Base-by-base conservation (phyloP, 2,113 vertebrate species). In the Odontophorus gujanensis region DNA sequence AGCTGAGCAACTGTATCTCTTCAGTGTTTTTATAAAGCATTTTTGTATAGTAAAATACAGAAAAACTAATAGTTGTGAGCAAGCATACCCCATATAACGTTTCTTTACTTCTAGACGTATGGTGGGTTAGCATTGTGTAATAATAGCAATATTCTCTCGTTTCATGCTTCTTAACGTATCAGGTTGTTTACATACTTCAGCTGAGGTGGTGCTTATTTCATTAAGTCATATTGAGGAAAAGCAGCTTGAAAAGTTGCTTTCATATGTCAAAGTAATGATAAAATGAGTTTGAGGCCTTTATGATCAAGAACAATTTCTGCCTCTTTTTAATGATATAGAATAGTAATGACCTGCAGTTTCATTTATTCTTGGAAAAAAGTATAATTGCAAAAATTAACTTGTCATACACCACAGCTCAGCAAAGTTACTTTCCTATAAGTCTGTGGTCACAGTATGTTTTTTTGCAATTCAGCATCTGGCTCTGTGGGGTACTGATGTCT, bases 401-500 rank as follows among this genome's bases (percentile, higher is more conserved):
- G 98, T 98, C 98, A 98, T 97, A 96, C 97, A 97, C 97, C 97
- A 95, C 89, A 97, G 97, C 98, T 98, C 98, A 97, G 97, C 97
- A 97, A 96, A 98, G 97, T 97, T 98, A 97, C 97, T 98, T 98
- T 97, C 96, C 93, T 98, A 72, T 96, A 97, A 98, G 97, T 97
- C 97, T 96, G 82, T 98, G 98, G 98, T 97, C 98, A 98, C 98
- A 98, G 98, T 98, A 97, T 98, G 98, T 98, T 97, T 98, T 98
- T 98, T 97, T 98, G 96, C 97, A 98, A 97, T 98, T 98, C 98
- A 98, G 98, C 98, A 98, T 98, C 97, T 98, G 97, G 97, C 98
- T 98, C 98, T 98, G 98, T 98, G 98, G 98, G 98, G 94, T 98
- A 97, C 98, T 98, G 98, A 98, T 98, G 98, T 98, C 98, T 98